Percentiles rank a stretch among this genome's conserved stretches.
Conservation (phyloP, 2,797 vertebrate genomes). For the Pogonophryne albipinna region DNA sequence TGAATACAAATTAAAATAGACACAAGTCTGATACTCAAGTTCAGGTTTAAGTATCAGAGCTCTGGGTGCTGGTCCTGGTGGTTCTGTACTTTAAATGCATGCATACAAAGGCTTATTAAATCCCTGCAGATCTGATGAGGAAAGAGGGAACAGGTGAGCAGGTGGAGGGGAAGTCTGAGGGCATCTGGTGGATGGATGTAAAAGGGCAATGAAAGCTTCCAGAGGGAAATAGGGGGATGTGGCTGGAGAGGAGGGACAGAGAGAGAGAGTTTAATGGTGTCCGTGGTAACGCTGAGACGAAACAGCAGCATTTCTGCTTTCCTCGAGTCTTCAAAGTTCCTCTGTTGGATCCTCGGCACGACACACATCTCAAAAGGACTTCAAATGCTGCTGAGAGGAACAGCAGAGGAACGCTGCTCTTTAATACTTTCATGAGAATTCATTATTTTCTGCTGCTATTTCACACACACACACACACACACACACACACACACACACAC, state of each 20-base stretch:
- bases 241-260: neutral
- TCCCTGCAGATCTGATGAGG: no score
- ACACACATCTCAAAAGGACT: slow-evolving; percentile 2
- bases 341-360: slow-evolving; percentile 19
- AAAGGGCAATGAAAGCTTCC: no score
- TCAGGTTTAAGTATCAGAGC: no score
- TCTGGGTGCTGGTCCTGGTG: no score
- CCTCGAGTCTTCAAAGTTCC: slow-evolving; percentile 41
- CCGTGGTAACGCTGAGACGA: slow-evolving; percentile 2
- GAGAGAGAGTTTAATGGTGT: neutral
- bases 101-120: no score
- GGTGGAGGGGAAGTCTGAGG: neutral
- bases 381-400: no score
- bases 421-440: neutral
- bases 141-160: no score
- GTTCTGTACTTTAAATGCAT: no score
- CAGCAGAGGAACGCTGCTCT: slow-evolving; percentile 11
- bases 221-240: neutral
- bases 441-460: neutral
- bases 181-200: neutral
- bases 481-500: no score
- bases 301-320: neutral
- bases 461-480: neutral
- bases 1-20: no score
- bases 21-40: no score